Evolutionary conservation across 2,888 invertebrate species (phyloP), one percentile per base, ranked within the genome.

Genomic region (Drosophila crucigera): DNA sequence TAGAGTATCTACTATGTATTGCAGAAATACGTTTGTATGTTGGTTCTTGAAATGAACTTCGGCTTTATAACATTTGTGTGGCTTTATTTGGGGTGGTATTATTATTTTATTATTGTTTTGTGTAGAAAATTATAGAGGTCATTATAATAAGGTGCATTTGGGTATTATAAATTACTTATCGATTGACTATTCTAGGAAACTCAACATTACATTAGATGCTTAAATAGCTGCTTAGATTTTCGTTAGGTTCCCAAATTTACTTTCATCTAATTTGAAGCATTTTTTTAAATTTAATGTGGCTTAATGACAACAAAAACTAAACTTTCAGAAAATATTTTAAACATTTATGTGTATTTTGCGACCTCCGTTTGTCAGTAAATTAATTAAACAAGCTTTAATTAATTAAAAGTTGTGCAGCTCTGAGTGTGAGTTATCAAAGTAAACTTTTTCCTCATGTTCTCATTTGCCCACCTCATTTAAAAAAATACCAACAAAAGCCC

Each of bases 351-450:
- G 22, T 10, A 50, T 53, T 35, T 58, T 49, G 35, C 11, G 33
- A 43, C 33, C n/a, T 49, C 22, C 49, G 7, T 43, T 72, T 73
- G 59, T 28, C 31, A 22, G 56, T 60, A 58, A 55, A 73, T 58
- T 50, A 76, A 70, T 76, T 63, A 76, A 73, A 56, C 68, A 77
- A 73, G 66, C 73, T 73, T 70, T 73, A 84, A 75, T 78, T 83
- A 83, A 83, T 80, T 83, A 82, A 84, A 82, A 84, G 28, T 75
- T 68, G 62, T 35, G 11, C 31, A 56, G 47, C 70, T 47, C 19
- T n/a, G 35, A 66, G 63, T 61, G 43, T 70, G 53, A 56, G 60
- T 52, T 53, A 30, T 39, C 33, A 35, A 68, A 65, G 56, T n/a
- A 49, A 73, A 75, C 68, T 78, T 60, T 76, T 65, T 56, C 58